phyloP scores from a whole-genome alignment of 2,888 invertebrate genomes.

The Plebejus anna region DNA sequence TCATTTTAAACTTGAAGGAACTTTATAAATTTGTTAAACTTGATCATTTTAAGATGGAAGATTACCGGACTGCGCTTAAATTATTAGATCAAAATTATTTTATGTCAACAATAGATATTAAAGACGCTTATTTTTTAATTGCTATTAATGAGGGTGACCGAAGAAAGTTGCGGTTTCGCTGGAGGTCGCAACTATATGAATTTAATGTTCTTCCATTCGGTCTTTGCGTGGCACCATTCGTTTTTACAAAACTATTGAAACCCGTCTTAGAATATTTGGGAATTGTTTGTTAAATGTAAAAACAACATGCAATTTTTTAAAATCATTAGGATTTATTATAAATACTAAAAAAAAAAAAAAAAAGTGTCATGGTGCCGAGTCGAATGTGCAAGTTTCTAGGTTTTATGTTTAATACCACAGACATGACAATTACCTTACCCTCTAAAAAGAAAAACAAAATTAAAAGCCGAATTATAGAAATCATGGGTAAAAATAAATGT shows the following conservation, averaged over 20 bases:
- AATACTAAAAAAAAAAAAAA: too few relatives aligned
- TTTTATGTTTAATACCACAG: too few relatives aligned
- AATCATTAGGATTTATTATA: too few relatives aligned
- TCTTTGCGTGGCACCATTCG: constrained; percentile 24
- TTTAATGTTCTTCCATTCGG: constrained; percentile 34
- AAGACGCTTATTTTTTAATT: constrained; percentile 34
- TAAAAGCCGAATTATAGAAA: neutral
- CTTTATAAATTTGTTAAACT: constrained; percentile 32
- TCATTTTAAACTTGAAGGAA: constrained; percentile 35
- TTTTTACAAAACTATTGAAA: constrained; percentile 31
- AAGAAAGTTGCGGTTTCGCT: constrained; percentile 30
- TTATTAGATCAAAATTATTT: constrained; percentile 29
- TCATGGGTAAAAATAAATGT: neutral
- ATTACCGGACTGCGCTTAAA: constrained; percentile 31
- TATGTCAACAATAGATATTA: constrained; percentile 32
- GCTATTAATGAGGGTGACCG: constrained; percentile 13
- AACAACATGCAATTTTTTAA: too few relatives aligned
- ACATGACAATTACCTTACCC: too few relatives aligned
- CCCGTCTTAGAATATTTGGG: neutral
- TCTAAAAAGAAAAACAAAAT: neutral
- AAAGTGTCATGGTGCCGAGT: too few relatives aligned
- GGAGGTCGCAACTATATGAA: constrained; percentile 26
- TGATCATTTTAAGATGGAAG: constrained; percentile 35
- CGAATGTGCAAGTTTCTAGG: too few relatives aligned
- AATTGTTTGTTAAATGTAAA: neutral